phyloP scores from a whole-genome alignment of 2,888 invertebrate genomes.

The Lordiphosa andalusiaca region DNA sequence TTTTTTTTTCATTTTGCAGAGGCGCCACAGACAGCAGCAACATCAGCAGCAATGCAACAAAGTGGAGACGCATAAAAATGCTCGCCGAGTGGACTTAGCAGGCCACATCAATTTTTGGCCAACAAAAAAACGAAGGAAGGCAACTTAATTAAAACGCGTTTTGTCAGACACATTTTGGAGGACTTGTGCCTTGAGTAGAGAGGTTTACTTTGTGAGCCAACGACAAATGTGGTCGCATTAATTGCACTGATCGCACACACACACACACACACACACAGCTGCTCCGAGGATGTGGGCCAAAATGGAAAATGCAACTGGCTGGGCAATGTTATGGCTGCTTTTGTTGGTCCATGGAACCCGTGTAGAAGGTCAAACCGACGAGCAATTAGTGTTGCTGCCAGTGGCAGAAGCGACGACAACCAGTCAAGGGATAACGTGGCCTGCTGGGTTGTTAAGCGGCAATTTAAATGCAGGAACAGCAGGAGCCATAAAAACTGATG shows the following conservation, averaged over 20 bases:
- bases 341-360: background rate
- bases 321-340: background rate
- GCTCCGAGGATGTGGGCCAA: background rate
- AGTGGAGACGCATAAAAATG: slow-evolving; percentile 50
- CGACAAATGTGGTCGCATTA: slow-evolving; percentile 40
- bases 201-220: slow-evolving; percentile 34
- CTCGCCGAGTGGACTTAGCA: slow-evolving; percentile 36
- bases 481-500: slow-evolving; percentile 9
- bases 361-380: background rate
- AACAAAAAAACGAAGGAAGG: slow-evolving; percentile 32
- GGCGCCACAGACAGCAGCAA: slow-evolving; percentile 5
- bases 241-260: slow-evolving; percentile 3
- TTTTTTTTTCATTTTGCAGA: slow-evolving; percentile 36
- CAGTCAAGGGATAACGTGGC: background rate
- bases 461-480: slow-evolving; percentile 20
- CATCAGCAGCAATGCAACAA: slow-evolving; percentile 28
- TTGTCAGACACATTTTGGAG: slow-evolving; percentile 35
- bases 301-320: background rate
- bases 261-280: background rate
- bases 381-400: slow-evolving; percentile 45
- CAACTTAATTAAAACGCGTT: slow-evolving; percentile 66
- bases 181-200: slow-evolving; percentile 32
- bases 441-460: slow-evolving; percentile 7
- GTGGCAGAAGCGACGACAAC: slow-evolving; percentile 1
- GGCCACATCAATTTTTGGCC: slow-evolving; percentile 54